These are phyloP conservation scores for Chrysotoxum bicinctum DNA, from an alignment of 2,888 invertebrate genomes.

Conservation along the genomic window DNA sequence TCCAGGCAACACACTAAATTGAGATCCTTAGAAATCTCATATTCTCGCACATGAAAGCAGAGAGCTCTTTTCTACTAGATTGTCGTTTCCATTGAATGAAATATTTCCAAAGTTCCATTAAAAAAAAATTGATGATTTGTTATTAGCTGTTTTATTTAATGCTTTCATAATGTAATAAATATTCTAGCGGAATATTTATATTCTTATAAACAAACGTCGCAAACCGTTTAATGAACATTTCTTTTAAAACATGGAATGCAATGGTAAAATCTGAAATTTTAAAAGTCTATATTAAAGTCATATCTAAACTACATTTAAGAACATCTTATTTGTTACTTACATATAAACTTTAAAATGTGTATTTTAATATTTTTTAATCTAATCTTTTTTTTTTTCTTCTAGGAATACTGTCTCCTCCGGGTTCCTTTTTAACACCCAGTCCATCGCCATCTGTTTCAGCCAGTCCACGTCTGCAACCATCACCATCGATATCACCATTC, in stretches of 20 bases:
- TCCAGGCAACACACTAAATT: no score
- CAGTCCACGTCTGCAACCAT: slow-evolving; percentile 82
- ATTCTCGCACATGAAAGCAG: no score
- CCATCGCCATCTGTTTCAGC: slow-evolving; percentile 82
- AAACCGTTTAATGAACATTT: no score
- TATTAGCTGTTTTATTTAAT: no score
- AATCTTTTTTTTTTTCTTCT: slow-evolving; percentile 60
- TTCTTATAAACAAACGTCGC: no score
- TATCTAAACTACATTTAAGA: neutral
- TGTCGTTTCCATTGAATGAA: no score
- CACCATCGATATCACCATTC: slow-evolving; percentile 82
- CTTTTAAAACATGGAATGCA: neutral
- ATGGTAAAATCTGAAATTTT: neutral
- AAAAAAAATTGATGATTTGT: no score
- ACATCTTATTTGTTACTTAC: neutral
- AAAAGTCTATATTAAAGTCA: neutral
- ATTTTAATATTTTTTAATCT: neutral
- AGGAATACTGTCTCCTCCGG: slow-evolving; percentile 83
- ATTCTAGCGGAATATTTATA: no score
- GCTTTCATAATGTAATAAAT: no score
- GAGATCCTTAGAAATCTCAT: no score
- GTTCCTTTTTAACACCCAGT: slow-evolving; percentile 82
- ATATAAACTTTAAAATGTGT: rapidly evolving
- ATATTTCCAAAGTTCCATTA: no score
- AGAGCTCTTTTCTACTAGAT: no score